Conservation (phyloP, 2,113 vertebrate species). For the Syngnathus scovelli region DNA sequence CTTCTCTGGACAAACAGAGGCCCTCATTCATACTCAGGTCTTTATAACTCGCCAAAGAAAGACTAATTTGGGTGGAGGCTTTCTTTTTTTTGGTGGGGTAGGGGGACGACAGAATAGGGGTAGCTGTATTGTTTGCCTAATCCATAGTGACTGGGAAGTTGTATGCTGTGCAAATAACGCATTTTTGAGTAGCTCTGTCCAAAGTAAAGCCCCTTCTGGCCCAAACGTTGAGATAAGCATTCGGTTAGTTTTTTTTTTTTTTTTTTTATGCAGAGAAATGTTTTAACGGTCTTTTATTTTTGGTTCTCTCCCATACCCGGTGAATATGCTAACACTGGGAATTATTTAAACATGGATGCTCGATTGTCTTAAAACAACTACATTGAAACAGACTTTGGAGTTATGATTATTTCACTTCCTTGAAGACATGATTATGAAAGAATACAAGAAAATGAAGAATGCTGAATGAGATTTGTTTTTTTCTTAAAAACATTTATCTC, state of each 20-base stretch:
- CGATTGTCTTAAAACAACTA: constrained; percentile 23
- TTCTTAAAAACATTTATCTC: background rate
- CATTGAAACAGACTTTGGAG: background rate
- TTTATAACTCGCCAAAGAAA: constrained; percentile 70
- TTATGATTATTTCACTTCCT: constrained; percentile 1
- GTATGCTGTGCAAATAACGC: constrained; percentile 70
- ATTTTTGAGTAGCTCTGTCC: constrained; percentile 66
- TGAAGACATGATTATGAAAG: background rate
- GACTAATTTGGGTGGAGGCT: constrained; percentile 68
- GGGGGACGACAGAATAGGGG: constrained; percentile 42
- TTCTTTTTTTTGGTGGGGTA: constrained; percentile 5
- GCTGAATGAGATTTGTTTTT: background rate
- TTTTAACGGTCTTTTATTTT: constrained; percentile 48
- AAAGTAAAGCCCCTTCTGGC: constrained; percentile 62
- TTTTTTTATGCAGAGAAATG: constrained; percentile 38
- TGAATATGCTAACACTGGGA: background rate
- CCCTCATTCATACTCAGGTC: constrained; percentile 66
- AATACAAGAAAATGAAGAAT: background rate
- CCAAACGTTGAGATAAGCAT: constrained; percentile 65
- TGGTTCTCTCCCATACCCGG: constrained; percentile 5
- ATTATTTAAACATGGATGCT: constrained; percentile 4
- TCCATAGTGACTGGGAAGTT: constrained; percentile 72
- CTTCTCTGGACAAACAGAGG: constrained; percentile 61
- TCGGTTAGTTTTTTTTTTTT: constrained; percentile 34
- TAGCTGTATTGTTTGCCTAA: constrained; percentile 70